Evolutionary conservation across 2,113 vertebrate species (phyloP).

Genomic region (Gasterosteus aculeatus): DNA sequence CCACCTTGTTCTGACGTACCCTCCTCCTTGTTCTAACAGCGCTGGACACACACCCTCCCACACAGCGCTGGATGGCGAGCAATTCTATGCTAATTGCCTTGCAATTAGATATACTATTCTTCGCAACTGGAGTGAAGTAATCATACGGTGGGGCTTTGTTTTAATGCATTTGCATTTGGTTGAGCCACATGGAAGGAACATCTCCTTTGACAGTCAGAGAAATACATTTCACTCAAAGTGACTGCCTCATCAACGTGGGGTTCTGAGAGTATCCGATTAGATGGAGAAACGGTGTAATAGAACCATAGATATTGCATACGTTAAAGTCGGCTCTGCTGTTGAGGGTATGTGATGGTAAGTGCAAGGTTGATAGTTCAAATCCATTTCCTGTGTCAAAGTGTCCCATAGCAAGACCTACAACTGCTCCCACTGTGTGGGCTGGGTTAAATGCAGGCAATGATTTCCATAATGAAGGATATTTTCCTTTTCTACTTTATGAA

Average conservation of each 20-base stretch:
- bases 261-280: background rate
- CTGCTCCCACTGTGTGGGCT: no score
- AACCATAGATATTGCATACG: background rate
- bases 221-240: background rate
- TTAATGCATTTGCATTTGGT: conserved; percentile 67
- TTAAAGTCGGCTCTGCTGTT: background rate
- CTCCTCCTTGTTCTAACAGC: conserved; percentile 29
- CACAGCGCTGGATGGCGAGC: conserved; percentile 18
- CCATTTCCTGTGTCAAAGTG: no score
- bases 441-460: no score
- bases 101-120: conserved; percentile 75
- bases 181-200: conserved; percentile 45
- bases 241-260: background rate
- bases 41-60: conserved; percentile 17
- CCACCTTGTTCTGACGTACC: background rate
- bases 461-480: no score
- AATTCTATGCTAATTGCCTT: conserved; percentile 67
- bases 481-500: background rate
- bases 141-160: conserved; percentile 62
- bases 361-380: no score
- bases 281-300: background rate
- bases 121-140: conserved; percentile 62
- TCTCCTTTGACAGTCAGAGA: background rate
- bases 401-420: no score
- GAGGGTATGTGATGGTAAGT: no score